Conservation (phyloP, 2,797 vertebrate species). For the Chelon auratus region DNA sequence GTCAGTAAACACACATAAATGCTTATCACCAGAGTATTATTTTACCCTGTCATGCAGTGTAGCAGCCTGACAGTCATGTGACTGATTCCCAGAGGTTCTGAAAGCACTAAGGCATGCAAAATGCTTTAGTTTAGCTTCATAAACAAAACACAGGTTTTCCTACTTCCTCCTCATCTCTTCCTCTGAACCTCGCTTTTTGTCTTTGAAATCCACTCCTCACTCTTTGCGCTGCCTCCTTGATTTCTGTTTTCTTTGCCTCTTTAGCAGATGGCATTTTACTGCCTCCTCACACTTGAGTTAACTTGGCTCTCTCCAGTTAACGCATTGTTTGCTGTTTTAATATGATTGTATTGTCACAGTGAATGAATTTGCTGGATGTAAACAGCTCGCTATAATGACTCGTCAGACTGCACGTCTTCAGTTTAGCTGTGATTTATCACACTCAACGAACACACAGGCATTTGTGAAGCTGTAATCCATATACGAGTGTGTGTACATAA, state of each 20-base stretch:
- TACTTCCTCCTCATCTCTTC: constrained; percentile 21
- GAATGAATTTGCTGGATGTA: neutral
- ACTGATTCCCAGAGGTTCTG: constrained; percentile 20
- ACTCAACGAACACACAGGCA: neutral
- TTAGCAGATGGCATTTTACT: constrained; percentile 6
- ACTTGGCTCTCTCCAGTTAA: neutral
- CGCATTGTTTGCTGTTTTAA: neutral
- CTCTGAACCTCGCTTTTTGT: constrained; percentile 5
- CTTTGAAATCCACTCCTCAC: accelerated
- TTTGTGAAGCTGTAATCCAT: neutral
- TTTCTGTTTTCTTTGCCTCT: constrained; percentile 14
- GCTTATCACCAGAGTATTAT: neutral
- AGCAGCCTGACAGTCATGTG: constrained; percentile 60
- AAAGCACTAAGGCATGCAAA: constrained; percentile 28
- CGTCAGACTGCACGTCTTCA: neutral
- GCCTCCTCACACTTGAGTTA: neutral
- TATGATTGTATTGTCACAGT: neutral
- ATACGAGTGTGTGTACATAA: neutral
- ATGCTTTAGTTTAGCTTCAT: constrained; percentile 36
- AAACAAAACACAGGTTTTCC: constrained; percentile 31
- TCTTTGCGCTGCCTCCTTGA: neutral
- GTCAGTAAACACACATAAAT: constrained; percentile 6
- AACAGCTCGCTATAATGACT: neutral
- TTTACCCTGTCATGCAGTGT: constrained; percentile 14
- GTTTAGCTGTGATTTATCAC: neutral